These are phyloP conservation scores for Dendrocincla tyrannina DNA, from an alignment of 2,797 vertebrate genomes.

Conservation along the genomic window DNA sequence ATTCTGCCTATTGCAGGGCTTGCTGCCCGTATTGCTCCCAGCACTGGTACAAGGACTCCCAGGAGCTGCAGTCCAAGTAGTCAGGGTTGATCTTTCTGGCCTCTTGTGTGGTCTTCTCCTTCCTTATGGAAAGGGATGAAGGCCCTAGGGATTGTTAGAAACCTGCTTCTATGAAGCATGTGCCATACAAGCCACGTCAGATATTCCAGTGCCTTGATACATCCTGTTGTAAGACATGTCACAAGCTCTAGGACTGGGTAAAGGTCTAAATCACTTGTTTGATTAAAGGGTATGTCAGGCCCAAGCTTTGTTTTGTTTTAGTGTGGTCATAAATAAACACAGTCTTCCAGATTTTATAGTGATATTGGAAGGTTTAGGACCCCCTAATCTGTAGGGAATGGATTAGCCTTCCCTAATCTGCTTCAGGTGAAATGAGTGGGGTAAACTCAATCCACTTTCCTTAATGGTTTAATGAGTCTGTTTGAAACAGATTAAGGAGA, in stretches of 20 bases:
- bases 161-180: background rate
- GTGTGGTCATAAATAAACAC: background rate
- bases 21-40: background rate
- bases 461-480: constrained; percentile 44
- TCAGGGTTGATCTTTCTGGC: background rate
- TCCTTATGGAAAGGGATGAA: background rate
- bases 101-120: background rate
- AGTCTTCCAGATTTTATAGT: background rate
- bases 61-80: background rate
- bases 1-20: background rate
- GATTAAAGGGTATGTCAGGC: background rate
- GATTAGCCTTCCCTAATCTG: constrained; percentile 21
- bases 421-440: background rate
- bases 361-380: background rate
- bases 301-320: background rate
- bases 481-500: constrained; percentile 25
- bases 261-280: background rate
- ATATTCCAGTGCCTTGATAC: background rate
- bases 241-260: background rate
- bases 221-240: background rate
- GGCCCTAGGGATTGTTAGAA: background rate
- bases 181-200: background rate
- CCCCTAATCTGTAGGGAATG: background rate
- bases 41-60: background rate
- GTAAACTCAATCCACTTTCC: constrained; percentile 38